phyloP scores from a whole-genome alignment of 2,888 invertebrate genomes.

The Melanchra persicariae region DNA sequence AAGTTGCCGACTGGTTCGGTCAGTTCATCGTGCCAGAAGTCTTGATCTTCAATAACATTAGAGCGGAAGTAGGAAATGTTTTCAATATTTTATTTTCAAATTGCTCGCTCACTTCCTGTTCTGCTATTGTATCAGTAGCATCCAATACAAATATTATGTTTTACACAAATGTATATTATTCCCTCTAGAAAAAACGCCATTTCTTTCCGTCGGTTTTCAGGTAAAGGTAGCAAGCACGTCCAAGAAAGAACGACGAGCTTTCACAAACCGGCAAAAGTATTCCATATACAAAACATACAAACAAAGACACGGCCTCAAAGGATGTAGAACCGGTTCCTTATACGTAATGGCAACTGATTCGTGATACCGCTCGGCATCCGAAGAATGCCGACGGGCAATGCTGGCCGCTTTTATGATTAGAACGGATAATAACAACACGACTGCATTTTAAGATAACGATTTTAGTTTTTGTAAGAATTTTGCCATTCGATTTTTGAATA shows the following conservation, averaged over 20 bases:
- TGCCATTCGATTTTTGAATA: constrained; percentile 38
- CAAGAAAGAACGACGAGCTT: constrained; percentile 37
- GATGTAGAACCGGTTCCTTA: constrained; percentile 81
- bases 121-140: not conserved
- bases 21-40: constrained; percentile 16
- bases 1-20: constrained; percentile 11
- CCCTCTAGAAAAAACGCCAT: not conserved
- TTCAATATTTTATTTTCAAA: constrained; percentile 22
- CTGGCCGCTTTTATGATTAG: constrained; percentile 66
- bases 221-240: not conserved
- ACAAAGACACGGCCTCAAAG: constrained; percentile 76
- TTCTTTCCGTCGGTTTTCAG: constrained; percentile 4
- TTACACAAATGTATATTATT: not conserved
- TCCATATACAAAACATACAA: constrained; percentile 72
- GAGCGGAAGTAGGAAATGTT: constrained; percentile 46
- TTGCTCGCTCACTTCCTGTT: constrained; percentile 22
- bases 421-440: constrained; percentile 61
- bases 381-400: constrained; percentile 73
- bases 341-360: constrained; percentile 70
- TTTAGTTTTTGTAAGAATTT: constrained; percentile 45
- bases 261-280: constrained; percentile 62
- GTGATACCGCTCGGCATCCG: constrained; percentile 72
- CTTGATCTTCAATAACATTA: constrained; percentile 18
- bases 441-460: constrained; percentile 63
- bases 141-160: constrained; percentile 11